Conservation (phyloP, 23 tunicate genomes). For the Halocynthia roretzi region DNA sequence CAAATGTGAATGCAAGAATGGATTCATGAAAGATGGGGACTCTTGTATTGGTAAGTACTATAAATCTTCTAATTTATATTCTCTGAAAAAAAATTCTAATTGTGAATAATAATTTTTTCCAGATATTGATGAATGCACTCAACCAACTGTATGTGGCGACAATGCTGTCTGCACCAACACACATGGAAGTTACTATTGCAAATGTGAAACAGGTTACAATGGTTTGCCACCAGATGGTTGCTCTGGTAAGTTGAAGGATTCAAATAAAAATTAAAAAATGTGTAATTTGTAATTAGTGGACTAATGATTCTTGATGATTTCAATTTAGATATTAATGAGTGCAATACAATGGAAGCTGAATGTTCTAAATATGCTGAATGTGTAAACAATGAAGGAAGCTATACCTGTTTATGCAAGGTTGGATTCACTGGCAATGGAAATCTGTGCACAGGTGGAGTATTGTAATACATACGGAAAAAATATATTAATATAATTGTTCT, state of each 20-base stretch:
- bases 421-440: constrained; percentile 9
- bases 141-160: too few species aligned
- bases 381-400: constrained; percentile 36
- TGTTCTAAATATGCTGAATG: constrained; percentile 18
- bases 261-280: background rate
- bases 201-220: constrained; percentile 27
- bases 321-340: constrained; percentile 25
- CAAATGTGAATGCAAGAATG: constrained; percentile 8
- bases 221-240: background rate
- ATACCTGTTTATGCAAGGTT: constrained; percentile 15
- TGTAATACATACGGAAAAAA: too few species aligned
- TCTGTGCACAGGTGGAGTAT: too few species aligned
- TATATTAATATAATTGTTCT: too few species aligned
- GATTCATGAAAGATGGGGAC: background rate
- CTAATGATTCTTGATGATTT: too few species aligned
- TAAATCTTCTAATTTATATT: too few species aligned
- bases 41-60: background rate
- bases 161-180: constrained; percentile 34
- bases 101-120: background rate
- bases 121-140: constrained; percentile 16
- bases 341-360: background rate
- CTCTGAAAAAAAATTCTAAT: background rate
- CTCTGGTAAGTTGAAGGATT: background rate
- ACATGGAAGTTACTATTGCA: constrained; percentile 34
- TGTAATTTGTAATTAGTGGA: background rate